These are phyloP conservation scores for Myotis lucifugus DNA, from an alignment of 2,113 vertebrate genomes.

Conservation along the genomic window DNA sequence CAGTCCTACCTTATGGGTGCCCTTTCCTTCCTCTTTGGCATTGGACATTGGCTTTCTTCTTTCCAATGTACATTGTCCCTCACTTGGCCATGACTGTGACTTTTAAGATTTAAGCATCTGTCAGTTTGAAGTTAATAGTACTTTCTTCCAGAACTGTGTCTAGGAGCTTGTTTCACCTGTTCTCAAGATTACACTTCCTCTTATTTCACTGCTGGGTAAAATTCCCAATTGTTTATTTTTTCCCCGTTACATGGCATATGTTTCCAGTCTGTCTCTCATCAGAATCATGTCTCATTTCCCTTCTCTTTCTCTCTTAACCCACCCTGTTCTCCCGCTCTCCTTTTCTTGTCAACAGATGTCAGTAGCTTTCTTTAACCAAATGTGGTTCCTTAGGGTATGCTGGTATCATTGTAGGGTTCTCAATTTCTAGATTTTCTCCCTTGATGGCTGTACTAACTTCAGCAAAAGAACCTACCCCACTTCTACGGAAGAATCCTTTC, in stretches of 20 bases:
- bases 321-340: not conserved
- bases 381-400: not conserved
- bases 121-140: slow-evolving; percentile 18
- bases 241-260: slow-evolving; percentile 37
- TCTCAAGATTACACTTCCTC: not conserved
- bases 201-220: slow-evolving; percentile 46
- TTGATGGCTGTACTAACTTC: slow-evolving; percentile 39
- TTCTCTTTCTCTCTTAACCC: slow-evolving; percentile 15
- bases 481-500: slow-evolving; percentile 31
- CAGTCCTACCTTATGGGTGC: not conserved
- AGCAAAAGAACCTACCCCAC: not conserved
- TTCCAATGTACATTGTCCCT: not conserved
- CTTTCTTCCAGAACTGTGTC: slow-evolving; percentile 6
- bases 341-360: slow-evolving; percentile 64
- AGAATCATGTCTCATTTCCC: slow-evolving; percentile 57
- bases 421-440: slow-evolving; percentile 55
- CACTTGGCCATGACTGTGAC: not conserved
- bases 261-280: slow-evolving; percentile 41
- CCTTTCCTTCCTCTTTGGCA: not conserved
- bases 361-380: slow-evolving; percentile 47
- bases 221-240: slow-evolving; percentile 54
- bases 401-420: slow-evolving; percentile 11
- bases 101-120: not conserved
- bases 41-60: not conserved
- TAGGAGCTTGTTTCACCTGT: slow-evolving; percentile 46